Evolutionary conservation across 2,888 invertebrate species (phyloP), one percentile per base, ranked within the genome.

Genomic region (Celastrina argiolus): DNA sequence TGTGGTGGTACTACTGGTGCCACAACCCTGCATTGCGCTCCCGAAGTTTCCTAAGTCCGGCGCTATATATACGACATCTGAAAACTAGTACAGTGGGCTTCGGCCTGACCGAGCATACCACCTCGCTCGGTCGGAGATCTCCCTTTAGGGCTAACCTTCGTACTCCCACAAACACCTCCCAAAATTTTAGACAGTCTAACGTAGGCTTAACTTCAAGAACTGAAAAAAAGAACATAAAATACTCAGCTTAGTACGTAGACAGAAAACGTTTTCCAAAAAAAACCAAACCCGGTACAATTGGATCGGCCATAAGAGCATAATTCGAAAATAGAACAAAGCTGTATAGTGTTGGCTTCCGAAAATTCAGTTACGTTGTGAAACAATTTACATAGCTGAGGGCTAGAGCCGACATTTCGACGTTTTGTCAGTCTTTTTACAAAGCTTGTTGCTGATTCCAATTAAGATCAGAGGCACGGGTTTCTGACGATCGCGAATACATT

Each of bases 291-390:
- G 10, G 31, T n/a, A 31, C 31, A 18, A 59, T 31, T 59, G 59
- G 16, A 31, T 59, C 10, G 7, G 34, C 16, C 16, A 12, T 34
- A 59, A 59, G 31, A 59, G 39, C 61, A 61, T 61, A 61, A 61
- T 61, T 61, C 18, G 61, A 61, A 36, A 39, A 61, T 61, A 36
- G 61, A 61, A 61, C 61, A 61, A 61, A 16, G 61, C 61, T 51
- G 12, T 51, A 51, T 51, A 51, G 51, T 61, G 61, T 61, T 36
- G 36, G 39, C 61, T 16, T 18, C 61, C 36, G 22, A 61, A 39
- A 61, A 61, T 61, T 61, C 61, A 61, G 61, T 61, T 61, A 61
- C 61, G 61, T 61, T 39, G 61, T 61, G 61, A 61, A 61, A 61
- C 61, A 61, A 61, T 61, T 61, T 61, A 61, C 61, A 61, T 61